Base-by-base conservation (phyloP, 2,797 vertebrate genomes). In the Rhyacichthys aspro region DNA sequence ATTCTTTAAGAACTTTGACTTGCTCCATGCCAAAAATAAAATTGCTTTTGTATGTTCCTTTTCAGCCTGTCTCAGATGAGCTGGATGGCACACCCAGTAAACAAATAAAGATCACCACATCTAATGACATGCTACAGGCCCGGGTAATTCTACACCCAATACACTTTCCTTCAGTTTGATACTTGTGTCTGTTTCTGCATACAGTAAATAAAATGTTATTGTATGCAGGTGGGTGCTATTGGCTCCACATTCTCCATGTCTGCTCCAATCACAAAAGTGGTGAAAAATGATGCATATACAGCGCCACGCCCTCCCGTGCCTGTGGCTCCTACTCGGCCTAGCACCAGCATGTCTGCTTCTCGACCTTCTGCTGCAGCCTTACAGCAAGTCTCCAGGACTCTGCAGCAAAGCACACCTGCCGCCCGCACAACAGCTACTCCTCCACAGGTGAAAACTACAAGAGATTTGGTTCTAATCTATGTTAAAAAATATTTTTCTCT, bases 221-320 rank as follows among this genome's bases (percentile, higher is more conserved):
- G 70, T 63, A 14, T 60, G 0, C 79, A 98, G 96, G 47, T 92
- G 8, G 91, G 93, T 50, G 44, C 92, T 52, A 79, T 76, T 39
- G 89, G 90, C 59, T 93, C 91, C 10, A 76, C 91, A 33, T 94
- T 96, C 72, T 95, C 95, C 37, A 73, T 96, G 82, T 94, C 94
- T 12, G 91, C 89, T 82, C 87, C 95, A 62, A 93, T 99, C 75
- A 99, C 97, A 69, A 99, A 99, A 89, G 97, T 99, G 84, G 96
- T 99, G 61, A 96, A 97, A 88, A 99, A 98, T 0, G 97, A 99
- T 65, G 83, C 95, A 0, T 98, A 99, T 84, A 95, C 94, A 0
- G 96, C 96, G 41, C 94, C 93, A 0, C 82, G 88, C 9, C 80
- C 90, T 9, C 79, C 91, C 0, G 81, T 91, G 46, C 86, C 89